phyloP scores from a whole-genome alignment of 92 coral and sea anemone species.

The Actinostola sp. region DNA sequence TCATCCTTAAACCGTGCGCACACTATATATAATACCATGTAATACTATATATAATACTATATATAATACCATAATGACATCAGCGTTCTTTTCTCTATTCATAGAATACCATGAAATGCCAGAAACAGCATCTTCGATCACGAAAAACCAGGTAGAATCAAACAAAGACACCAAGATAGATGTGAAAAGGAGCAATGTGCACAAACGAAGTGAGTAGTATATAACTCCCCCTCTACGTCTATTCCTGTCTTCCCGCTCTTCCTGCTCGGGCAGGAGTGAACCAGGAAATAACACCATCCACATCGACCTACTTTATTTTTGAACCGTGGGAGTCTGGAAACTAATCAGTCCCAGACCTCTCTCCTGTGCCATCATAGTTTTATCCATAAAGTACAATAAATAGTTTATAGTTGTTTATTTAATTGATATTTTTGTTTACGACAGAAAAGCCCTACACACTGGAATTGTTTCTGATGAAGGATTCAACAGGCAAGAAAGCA shows the following conservation, averaged over 20 bases:
- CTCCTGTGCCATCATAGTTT: too few species aligned
- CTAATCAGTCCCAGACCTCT: too few species aligned
- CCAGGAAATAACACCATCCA: too few species aligned
- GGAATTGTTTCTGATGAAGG: constrained; percentile 76
- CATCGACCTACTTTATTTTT: too few species aligned
- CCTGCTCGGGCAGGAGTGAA: too few species aligned
- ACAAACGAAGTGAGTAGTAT: constrained; percentile 71
- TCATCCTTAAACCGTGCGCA: too few species aligned
- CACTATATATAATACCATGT: too few species aligned
- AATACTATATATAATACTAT: too few species aligned
- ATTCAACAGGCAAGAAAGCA: constrained; percentile 64
- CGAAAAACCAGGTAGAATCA: constrained; percentile 8
- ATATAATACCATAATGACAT: too few species aligned
- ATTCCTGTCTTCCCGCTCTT: too few species aligned
- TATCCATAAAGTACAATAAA: not conserved
- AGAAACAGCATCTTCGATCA: not conserved
- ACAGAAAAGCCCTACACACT: constrained; percentile 78
- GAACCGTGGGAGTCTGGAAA: too few species aligned
- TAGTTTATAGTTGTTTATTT: not conserved
- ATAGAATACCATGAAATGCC: constrained; percentile 20
- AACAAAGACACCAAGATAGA: constrained; percentile 17
- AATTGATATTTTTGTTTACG: not conserved
- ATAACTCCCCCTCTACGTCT: too few species aligned
- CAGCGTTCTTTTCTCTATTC: not conserved
- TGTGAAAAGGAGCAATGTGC: constrained; percentile 36